phyloP scores from a whole-genome alignment of 2,888 invertebrate genomes.

The Nomada lathburiana region DNA sequence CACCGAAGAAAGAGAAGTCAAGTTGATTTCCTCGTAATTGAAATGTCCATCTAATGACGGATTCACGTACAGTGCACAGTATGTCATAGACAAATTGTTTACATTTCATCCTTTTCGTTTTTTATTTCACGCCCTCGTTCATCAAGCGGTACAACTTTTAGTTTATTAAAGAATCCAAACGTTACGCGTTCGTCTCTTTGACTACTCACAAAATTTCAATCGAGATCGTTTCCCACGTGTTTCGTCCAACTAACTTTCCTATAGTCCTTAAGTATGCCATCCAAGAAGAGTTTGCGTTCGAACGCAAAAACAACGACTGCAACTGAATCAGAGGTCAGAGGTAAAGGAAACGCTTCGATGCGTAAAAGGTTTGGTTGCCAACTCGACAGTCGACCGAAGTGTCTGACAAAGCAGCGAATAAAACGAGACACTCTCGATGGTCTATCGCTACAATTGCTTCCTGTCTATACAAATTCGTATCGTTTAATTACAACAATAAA shows the following conservation, averaged over 20 bases:
- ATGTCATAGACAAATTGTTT: not conserved
- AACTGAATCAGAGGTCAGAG: not conserved
- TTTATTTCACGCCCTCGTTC: not conserved
- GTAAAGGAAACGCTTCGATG: not conserved
- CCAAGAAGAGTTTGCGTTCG: not conserved
- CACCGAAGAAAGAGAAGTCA: not conserved
- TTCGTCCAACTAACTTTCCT: not conserved
- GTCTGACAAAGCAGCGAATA: not conserved
- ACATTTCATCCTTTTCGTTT: conserved; percentile 7
- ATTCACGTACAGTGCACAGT: not conserved
- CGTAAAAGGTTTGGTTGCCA: not conserved
- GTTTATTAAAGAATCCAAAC: not conserved
- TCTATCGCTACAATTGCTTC: not conserved
- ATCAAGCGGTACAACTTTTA: not conserved
- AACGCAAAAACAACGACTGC: not conserved
- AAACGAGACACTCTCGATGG: not conserved
- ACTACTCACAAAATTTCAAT: not conserved
- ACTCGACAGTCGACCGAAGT: not conserved
- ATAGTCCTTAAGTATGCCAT: too few species aligned
- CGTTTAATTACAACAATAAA: conserved; percentile 49
- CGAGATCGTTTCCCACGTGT: not conserved
- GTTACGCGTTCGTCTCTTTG: not conserved
- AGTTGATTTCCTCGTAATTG: conserved; percentile 55
- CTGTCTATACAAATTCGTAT: conserved; percentile 17
- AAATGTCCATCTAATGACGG: not conserved